Evolutionary conservation across 2,888 invertebrate genomes (phyloP).

Genomic region (Gymnosoma rotundatum): DNA sequence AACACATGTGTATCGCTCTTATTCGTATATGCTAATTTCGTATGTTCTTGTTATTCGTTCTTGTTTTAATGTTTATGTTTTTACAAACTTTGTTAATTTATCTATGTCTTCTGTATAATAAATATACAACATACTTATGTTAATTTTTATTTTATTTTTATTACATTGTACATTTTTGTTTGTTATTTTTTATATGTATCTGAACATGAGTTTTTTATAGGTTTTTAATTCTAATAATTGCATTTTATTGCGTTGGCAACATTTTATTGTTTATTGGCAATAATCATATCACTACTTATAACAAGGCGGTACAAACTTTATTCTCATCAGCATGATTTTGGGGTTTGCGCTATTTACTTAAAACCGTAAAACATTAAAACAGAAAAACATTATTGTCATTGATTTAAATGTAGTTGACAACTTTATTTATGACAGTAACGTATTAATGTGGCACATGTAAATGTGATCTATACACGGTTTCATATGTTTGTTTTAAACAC

Average conservation of each 20-base stretch:
- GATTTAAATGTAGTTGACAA: conserved; percentile 68
- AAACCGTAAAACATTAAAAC: conserved; percentile 53
- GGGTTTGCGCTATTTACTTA: conserved; percentile 2
- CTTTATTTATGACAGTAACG: conserved; percentile 41
- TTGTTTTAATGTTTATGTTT: conserved; percentile 3
- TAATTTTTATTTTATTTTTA: conserved; percentile 37
- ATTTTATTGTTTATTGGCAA: conserved; percentile 73
- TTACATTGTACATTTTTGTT: conserved; percentile 9
- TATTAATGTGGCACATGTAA: conserved; percentile 50
- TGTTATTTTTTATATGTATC: conserved; percentile 36
- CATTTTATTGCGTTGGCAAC: conserved; percentile 73
- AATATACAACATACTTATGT: neutral
- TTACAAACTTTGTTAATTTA: conserved; percentile 61
- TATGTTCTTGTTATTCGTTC: conserved; percentile 7
- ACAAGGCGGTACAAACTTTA: neutral
- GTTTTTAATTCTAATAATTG: conserved; percentile 73
- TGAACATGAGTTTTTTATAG: conserved; percentile 71
- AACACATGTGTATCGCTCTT: conserved; percentile 15
- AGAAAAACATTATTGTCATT: conserved; percentile 63
- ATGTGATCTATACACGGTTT: neutral
- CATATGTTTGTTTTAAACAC: conserved; percentile 43
- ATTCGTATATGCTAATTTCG: conserved; percentile 61
- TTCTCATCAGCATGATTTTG: neutral
- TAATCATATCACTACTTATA: conserved; percentile 63
- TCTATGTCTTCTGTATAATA: conserved; percentile 41